Base-by-base conservation (phyloP, 2,797 vertebrate species). In the Cyclopterus lumpus region DNA sequence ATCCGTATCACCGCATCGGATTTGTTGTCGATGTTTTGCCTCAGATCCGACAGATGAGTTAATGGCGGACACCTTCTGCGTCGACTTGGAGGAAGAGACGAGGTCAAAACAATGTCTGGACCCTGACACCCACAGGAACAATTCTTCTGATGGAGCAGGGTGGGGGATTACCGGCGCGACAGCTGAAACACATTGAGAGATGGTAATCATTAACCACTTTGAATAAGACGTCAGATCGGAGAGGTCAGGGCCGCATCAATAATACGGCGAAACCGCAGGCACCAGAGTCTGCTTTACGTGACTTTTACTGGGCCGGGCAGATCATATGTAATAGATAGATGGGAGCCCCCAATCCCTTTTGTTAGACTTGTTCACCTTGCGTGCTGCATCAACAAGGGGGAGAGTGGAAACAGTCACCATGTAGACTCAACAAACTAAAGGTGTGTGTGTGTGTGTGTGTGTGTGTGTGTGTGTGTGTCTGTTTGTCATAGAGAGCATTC, bases 291-390 rank as follows among this genome's bases (percentile, higher is more conserved):
- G 62, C 24, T 61, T 5, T 73, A 80, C 83, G 87, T 91, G 91
- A 93, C 90, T 92, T 89, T 89, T 83, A 88, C 86, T 83, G 77
- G 70, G 28, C 67, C 79, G 77, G 87, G 89, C 83, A 84, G 80
- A 91, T 94, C 89, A 93, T 89, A 91, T 93, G 92, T 88, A 88
- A 90, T 49, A 92, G 71, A 93, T 90, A 89, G 88, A 92, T 61
- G 66, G 72, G 78, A 90, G 82, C 75, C 77, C 63, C 20, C 51
- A 77, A 86, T 86, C 80, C 72, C 63, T 89, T 91, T 90, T 88
- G 91, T 86, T 88, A 76, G 81, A 79, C 64, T 9, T 38, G 70
- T 82, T 92, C 85, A 92, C 88, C 85, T 91, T 71, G 71, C 75
- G 66, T 87, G 83, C 82, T 46, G 79, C 78, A 83, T 82, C 87